Evolutionary conservation across 2,888 invertebrate genomes (phyloP), one percentile per base, ranked within the genome.

Genomic region (Pachycephus smyrnensis): DNA sequence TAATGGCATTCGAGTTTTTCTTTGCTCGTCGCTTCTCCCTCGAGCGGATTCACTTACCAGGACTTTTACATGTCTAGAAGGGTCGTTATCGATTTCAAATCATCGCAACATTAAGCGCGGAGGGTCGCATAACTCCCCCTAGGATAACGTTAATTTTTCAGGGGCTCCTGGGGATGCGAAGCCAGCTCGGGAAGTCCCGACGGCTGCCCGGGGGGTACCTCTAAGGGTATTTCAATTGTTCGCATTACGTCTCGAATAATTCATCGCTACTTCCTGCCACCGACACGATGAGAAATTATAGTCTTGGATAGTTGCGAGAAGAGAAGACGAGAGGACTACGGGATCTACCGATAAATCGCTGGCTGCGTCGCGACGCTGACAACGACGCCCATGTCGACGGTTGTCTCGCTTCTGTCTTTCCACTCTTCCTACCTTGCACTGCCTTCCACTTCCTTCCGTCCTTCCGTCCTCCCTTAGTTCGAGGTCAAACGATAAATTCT

Each of bases 31-130:
- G 30, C 30, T 69, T 32, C 69, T 69, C 69, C 69, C 12, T 32
- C 69, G 69, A 69, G 69, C 31, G 69, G 77, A 86, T 84, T 86
- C 86, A 84, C 82, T 86, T 82, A 83, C 79, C 82, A 80, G 80
- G 83, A 85, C 85, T 86, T 82, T 80, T 82, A 80, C 76, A 76
- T 79, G 80, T 79, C 82, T 77, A 76, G 76, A 71, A 80, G 84
- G 81, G 82, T 86, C 84, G 84, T 85, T 88, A 88, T 89, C 85
- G 89, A 89, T 88, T 88, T 87, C 86, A 81, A 89, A 89, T 89
- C 84, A 87, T 87, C 86, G 76, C 81, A 80, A 83, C 84, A 83
- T 88, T 84, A 84, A 85, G 84, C 82, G 79, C 77, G 40, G 73
- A 78, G 78, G 78, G 79, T 55, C 55, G 73, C 73, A 76, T 74